Evolutionary conservation across 1,140 invertebrate species (phyloP).

Genomic region (Hyphantria cunea): DNA sequence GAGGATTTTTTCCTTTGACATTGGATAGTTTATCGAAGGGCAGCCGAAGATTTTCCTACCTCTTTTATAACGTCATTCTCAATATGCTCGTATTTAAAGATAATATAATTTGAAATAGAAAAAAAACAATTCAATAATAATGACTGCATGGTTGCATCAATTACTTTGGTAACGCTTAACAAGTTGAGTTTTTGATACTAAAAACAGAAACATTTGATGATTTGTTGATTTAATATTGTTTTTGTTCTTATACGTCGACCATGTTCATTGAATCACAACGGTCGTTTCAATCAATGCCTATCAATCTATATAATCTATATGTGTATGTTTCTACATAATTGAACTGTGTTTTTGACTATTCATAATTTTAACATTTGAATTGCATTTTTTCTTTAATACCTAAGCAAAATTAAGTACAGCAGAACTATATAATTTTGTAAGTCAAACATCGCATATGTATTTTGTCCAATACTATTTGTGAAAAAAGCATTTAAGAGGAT

Average conservation of each 20-base stretch:
- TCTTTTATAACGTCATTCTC: background rate
- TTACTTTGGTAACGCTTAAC: no score
- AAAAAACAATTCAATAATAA: no score
- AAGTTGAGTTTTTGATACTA: background rate
- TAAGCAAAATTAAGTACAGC: no score
- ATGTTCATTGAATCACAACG: slow-evolving; percentile 14
- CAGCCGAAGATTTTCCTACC: background rate
- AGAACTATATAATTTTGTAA: no score
- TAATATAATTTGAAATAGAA: no score
- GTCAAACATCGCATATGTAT: no score
- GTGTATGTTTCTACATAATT: slow-evolving; percentile 10
- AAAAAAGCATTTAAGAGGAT: no score
- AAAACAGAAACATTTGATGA: background rate
- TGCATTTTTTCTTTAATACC: no score
- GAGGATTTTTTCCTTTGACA: slow-evolving; percentile 4
- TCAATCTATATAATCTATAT: slow-evolving; percentile 1
- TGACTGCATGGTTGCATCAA: no score
- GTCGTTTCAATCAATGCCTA: slow-evolving; percentile 22
- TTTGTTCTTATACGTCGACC: background rate
- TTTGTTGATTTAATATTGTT: background rate
- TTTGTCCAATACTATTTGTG: no score
- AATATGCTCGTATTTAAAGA: background rate
- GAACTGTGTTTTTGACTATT: slow-evolving; percentile 17
- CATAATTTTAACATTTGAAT: slow-evolving; percentile 7
- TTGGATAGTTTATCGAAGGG: slow-evolving; percentile 4